These are phyloP conservation scores for Rousettus leschenaultii DNA, from an alignment of 2,113 vertebrate species.

Conservation along the genomic window DNA sequence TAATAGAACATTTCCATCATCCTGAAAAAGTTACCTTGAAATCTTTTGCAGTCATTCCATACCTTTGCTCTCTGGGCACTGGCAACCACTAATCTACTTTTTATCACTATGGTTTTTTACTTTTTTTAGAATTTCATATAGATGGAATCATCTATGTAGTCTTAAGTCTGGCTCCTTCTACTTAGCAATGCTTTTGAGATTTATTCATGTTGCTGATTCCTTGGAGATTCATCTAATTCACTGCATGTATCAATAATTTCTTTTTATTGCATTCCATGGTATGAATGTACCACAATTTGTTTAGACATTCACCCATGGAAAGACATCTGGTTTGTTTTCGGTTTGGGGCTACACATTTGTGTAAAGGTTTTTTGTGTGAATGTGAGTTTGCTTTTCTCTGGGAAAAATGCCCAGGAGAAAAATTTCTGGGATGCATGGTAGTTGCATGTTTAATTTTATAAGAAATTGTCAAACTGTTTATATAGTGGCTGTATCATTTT, in stretches of 20 bases:
- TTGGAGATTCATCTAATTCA: neutral
- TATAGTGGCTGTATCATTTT: neutral
- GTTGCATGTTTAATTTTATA: neutral
- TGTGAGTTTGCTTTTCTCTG: neutral
- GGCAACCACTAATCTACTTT: neutral
- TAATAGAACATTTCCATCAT: neutral
- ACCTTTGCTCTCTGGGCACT: neutral
- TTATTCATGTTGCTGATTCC: neutral
- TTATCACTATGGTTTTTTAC: neutral
- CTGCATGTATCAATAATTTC: neutral
- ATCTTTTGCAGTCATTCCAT: neutral
- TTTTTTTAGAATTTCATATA: neutral
- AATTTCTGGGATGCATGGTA: neutral
- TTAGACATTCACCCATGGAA: neutral
- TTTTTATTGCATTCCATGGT: neutral
- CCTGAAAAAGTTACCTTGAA: neutral
- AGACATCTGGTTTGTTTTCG: neutral
- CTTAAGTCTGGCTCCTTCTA: neutral
- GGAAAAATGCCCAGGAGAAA: neutral
- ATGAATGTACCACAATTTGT: neutral
- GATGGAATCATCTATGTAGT: neutral
- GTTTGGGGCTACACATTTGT: neutral
- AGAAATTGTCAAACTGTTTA: neutral
- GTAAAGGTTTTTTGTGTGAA: neutral
- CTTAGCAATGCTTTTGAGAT: neutral